These are phyloP conservation scores for Sciurus niger DNA, from an alignment of 2,113 vertebrate genomes.

Conservation along the genomic window DNA sequence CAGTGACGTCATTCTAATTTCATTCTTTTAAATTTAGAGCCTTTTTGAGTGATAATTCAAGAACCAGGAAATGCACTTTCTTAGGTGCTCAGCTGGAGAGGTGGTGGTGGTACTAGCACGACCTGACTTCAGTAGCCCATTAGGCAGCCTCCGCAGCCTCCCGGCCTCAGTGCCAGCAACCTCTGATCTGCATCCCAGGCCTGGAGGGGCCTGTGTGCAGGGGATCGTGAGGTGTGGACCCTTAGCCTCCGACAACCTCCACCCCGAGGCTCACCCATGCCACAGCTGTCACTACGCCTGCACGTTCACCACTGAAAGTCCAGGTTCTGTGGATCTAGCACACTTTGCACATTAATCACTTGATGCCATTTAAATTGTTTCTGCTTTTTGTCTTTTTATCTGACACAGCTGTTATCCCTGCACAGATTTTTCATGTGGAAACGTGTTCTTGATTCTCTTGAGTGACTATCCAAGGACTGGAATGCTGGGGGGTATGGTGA, in stretches of 20 bases:
- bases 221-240: too few relatives aligned
- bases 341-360: not conserved
- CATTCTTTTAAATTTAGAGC: not conserved
- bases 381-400: not conserved
- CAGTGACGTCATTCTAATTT: not conserved
- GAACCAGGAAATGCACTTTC: not conserved
- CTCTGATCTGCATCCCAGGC: too few relatives aligned
- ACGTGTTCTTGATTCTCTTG: not conserved
- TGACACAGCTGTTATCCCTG: not conserved
- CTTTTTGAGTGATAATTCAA: not conserved
- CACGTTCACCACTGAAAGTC: not conserved
- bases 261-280: fast-evolving
- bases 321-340: fast-evolving
- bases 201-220: fast-evolving
- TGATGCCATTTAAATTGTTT: not conserved
- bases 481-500: not conserved
- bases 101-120: too few relatives aligned
- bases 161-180: fast-evolving
- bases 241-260: not conserved
- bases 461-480: not conserved
- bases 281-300: fast-evolving
- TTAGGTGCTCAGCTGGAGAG: too few relatives aligned
- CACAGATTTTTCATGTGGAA: not conserved
- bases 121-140: not conserved
- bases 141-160: fast-evolving